Evolutionary conservation across 2,888 invertebrate species (phyloP).

Genomic region (Cephonodes hylas): DNA sequence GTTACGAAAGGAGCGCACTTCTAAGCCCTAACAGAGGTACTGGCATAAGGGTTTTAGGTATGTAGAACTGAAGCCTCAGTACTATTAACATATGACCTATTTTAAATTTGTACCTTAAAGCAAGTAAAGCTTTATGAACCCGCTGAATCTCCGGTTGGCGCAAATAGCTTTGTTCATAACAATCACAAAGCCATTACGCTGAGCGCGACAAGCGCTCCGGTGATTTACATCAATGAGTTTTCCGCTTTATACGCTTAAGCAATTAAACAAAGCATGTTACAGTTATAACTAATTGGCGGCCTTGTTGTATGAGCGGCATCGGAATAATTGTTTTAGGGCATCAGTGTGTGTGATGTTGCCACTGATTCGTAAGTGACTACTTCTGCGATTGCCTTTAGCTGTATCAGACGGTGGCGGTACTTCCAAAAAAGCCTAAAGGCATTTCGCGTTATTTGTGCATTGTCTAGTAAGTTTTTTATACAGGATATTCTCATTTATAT

Average conservation of each 20-base stretch:
- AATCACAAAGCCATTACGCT: background rate
- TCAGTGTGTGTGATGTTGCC: background rate
- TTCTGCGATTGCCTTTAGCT: no score
- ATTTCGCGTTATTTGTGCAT: no score
- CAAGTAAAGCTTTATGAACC: background rate
- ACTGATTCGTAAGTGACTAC: no score
- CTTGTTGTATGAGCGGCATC: background rate
- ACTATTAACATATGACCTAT: background rate
- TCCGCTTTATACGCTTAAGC: background rate
- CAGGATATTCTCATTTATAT: no score
- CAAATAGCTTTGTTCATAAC: background rate
- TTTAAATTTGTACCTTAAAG: background rate
- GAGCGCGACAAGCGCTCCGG: background rate
- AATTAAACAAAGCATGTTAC: background rate
- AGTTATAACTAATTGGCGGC: background rate
- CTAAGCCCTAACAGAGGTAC: no score
- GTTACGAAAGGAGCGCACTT: no score
- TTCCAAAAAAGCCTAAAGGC: no score
- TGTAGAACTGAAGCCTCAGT: no score
- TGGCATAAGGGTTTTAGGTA: no score
- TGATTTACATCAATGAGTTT: constrained; percentile 1
- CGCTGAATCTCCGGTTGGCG: background rate
- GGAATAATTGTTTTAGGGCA: background rate
- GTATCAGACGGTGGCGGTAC: no score
- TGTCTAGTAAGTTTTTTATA: no score